Evolutionary conservation across 2,888 invertebrate species (phyloP), one percentile per base, ranked within the genome.

Genomic region (Cerceris rybyensis): DNA sequence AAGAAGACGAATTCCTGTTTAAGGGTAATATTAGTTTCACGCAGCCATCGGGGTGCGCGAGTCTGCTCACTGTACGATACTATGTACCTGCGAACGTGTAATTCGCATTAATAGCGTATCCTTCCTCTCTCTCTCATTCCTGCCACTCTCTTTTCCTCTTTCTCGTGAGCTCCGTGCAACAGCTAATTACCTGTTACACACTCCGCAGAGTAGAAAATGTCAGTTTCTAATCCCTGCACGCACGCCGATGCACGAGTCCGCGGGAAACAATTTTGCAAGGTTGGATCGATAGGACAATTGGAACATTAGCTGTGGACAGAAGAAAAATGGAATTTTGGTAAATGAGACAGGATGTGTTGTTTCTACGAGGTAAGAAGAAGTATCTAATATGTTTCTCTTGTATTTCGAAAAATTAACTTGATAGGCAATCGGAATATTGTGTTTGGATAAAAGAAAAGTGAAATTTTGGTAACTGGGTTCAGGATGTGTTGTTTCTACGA

Each of bases 141-240:
- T 17, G 28, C 42, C 5, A 43, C n/a, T 52, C 41, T 63, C 46
- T 28, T 61, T 57, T 69, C 70, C 68, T 70, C 39, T n/a, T 42
- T 60, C 66, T 76, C 70, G 66, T 75, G 70, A 66, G 82, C 80
- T 79, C 74, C 73, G 82, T 64, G 79, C 84, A 83, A 86, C 75
- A 85, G 84, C 83, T 88, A 89, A 89, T 89, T 88, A 88, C 82
- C 86, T 85, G 85, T 88, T 89, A 87, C 87, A 88, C 88, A 89
- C 89, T 88, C 81, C 81, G 84, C 78, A 83, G 85, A 89, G 89
- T 88, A 89, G 88, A 89, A 88, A 89, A 89, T 86, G 81, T 83
- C 81, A 80, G 80, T 83, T 81, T 83, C 83, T 77, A 84, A 83
- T 84, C 79, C 75, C 54, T 57, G 65, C 66, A 59, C 54, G 54